A percentile compares a stretch with the other conserved stretches of the same genome.
Evolutionary conservation across 2,888 invertebrate genomes (phyloP).

Genomic region (Andrena marginata): DNA sequence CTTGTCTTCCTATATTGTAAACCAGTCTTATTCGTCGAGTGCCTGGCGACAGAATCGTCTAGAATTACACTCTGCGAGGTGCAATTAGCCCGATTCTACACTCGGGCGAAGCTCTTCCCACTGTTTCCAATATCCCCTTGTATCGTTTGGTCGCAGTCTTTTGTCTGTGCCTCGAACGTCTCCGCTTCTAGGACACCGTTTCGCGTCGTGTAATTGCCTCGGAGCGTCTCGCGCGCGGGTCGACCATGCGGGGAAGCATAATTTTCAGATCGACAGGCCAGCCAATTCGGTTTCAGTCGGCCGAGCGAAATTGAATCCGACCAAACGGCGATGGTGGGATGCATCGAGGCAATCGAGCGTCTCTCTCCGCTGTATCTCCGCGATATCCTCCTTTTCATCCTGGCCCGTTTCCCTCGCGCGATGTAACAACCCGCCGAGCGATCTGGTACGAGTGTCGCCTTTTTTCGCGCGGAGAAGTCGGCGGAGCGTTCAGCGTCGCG

Average conservation of each 20-base stretch:
- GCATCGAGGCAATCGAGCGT: conserved; percentile 40
- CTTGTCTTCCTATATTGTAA: too few relatives aligned
- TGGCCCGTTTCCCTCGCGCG: conserved; percentile 25
- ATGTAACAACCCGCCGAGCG: conserved; percentile 42
- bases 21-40: too few relatives aligned
- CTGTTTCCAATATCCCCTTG: too few relatives aligned
- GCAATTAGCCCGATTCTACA: too few relatives aligned
- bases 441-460: conserved; percentile 20
- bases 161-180: background rate
- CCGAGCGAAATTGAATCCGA: conserved; percentile 55
- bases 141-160: too few relatives aligned
- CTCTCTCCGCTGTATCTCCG: conserved; percentile 17
- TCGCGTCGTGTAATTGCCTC: background rate
- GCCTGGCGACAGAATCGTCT: too few relatives aligned
- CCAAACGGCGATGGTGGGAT: conserved; percentile 27
- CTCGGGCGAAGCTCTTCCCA: too few relatives aligned
- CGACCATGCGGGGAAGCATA: conserved; percentile 41
- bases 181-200: background rate
- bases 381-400: conserved; percentile 3
- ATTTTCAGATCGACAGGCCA: conserved; percentile 44
- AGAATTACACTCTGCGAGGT: too few relatives aligned
- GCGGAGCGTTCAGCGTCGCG: background rate
- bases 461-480: conserved; percentile 42
- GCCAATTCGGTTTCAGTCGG: conserved; percentile 47
- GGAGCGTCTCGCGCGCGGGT: background rate